A percentile compares a stretch with the other conserved stretches of the same genome.
Evolutionary conservation across 1,140 invertebrate genomes (phyloP).

Genomic region (Helicorthomorpha holstii): DNA sequence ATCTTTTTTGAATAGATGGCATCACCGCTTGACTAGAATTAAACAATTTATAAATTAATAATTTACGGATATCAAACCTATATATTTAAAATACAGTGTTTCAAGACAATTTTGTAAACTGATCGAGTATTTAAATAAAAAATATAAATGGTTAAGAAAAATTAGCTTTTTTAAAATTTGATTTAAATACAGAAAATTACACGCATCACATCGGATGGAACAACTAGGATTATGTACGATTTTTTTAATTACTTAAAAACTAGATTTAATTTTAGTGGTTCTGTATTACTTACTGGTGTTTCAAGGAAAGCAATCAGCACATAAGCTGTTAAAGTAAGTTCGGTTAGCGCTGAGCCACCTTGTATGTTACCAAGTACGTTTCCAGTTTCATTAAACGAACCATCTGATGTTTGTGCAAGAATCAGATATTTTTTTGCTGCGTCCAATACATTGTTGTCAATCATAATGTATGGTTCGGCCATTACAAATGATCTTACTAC

Average conservation of each 20-base stretch:
- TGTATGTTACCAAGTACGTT: slow-evolving; percentile 34
- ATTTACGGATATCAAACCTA: too few relatives aligned
- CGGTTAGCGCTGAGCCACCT: slow-evolving; percentile 47
- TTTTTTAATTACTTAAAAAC: too few relatives aligned
- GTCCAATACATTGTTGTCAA: slow-evolving; percentile 51
- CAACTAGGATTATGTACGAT: too few relatives aligned
- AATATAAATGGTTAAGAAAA: too few relatives aligned
- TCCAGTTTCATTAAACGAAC: slow-evolving; percentile 45
- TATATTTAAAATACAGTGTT: too few relatives aligned
- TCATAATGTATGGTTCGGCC: slow-evolving; percentile 56
- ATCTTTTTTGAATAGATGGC: not conserved
- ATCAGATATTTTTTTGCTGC: slow-evolving; percentile 63
- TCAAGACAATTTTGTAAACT: too few relatives aligned
- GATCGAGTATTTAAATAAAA: too few relatives aligned
- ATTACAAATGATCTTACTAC: slow-evolving; percentile 71
- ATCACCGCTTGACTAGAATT: not conserved
- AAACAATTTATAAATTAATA: too few relatives aligned
- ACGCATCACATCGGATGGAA: too few relatives aligned
- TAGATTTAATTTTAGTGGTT: too few relatives aligned
- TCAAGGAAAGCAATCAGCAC: slow-evolving; percentile 64
- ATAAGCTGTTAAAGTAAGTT: slow-evolving; percentile 65
- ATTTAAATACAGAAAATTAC: slow-evolving; percentile 8
- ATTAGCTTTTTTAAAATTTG: too few relatives aligned
- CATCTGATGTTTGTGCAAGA: slow-evolving; percentile 52
- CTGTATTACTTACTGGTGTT: too few relatives aligned